Evolutionary conservation across 2,888 invertebrate genomes (phyloP), one percentile per base, ranked within the genome.

Genomic region (Megastigmus dorsalis): DNA sequence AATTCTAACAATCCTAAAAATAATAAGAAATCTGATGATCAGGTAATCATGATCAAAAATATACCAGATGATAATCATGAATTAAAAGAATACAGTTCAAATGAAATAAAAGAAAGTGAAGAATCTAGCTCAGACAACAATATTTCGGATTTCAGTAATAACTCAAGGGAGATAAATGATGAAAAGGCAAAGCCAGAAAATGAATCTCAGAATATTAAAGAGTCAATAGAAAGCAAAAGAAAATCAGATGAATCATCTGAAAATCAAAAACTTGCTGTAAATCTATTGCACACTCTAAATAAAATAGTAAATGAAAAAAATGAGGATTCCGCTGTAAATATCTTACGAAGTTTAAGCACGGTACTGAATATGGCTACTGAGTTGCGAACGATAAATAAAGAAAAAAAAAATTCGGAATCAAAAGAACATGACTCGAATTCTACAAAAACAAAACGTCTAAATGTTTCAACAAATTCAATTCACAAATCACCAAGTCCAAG

Each of bases 171-270:
- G 7, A 45, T n/a, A 43, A 59, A 28, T 13, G 62, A 23, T 41
- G 41, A 10, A 41, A 82, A 43, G 67, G 15, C 74, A 30, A 78
- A 23, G 79, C 79, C 7, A 76, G 80, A 41, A 81, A 82, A 70
- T 30, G 60, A 73, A 71, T 57, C 13, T 23, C 20, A 7, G 67
- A 76, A 18, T 78, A 72, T 0, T 13, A 59, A 43, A 75, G 78
- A 60, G 75, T 50, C 62, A 26, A 65, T 1, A 70, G 78, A 70
- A 75, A 79, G 26, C 52, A 60, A 45, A 62, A 52, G 54, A 7
- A 72, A 74, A 70, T 33, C 62, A 75, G 20, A 68, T 71, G 3
- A 74, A 78, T 28, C 50, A 78, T 70, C 73, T 70, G 10, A 79
- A 80, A 54, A 65, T 60, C 3, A 77, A 71, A 63, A 80, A 76